phyloP scores from a whole-genome alignment of 2,113 vertebrate genomes.

The Ailuropoda melanoleuca region DNA sequence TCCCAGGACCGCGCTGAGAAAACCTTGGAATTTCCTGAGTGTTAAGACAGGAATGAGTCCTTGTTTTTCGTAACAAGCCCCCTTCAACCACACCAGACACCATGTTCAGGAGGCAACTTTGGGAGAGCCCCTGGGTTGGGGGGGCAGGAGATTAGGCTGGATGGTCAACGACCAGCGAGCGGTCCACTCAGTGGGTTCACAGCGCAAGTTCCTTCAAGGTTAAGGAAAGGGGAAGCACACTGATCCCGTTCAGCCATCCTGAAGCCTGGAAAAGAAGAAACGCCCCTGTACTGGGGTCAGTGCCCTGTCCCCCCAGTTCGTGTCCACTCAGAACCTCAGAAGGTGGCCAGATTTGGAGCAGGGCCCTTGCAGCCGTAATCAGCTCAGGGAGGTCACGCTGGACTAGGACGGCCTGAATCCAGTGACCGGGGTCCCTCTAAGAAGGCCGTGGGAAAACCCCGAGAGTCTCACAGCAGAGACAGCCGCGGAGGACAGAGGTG shows the following conservation, averaged over 20 bases:
- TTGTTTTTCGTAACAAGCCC: neutral
- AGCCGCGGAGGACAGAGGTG: neutral
- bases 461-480: neutral
- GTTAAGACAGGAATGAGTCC: neutral
- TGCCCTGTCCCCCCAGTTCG: neutral
- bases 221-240: neutral
- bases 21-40: neutral
- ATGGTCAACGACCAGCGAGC: neutral
- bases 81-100: neutral
- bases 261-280: neutral
- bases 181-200: neutral
- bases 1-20: neutral
- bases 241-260: no score
- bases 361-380: neutral
- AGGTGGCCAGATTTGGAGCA: neutral
- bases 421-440: neutral
- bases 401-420: no score
- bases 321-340: neutral
- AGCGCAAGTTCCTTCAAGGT: neutral
- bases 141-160: neutral
- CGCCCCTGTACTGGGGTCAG: accelerated
- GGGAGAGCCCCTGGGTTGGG: neutral
- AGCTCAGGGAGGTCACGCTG: neutral
- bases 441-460: neutral
- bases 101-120: no score